Conservation (phyloP, 2,797 vertebrate genomes). For the Clarias platycephalus region DNA sequence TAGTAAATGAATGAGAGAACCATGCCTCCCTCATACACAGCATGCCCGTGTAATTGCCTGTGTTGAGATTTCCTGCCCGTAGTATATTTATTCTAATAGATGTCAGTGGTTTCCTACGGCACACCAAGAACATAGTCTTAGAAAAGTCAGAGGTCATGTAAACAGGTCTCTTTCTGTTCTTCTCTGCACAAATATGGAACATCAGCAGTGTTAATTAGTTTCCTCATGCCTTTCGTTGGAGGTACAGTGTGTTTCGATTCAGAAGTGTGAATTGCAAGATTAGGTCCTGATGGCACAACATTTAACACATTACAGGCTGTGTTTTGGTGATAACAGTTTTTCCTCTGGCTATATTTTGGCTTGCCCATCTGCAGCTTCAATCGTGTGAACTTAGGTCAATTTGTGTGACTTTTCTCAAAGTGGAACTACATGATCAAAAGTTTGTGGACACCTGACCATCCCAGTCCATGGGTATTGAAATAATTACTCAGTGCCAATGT, state of each 20-base stretch:
- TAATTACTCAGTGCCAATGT: not conserved
- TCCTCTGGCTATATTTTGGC: not conserved
- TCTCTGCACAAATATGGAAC: conserved; percentile 14
- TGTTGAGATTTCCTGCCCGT: not conserved
- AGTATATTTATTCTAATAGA: not conserved
- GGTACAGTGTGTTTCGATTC: not conserved
- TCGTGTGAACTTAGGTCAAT: not conserved
- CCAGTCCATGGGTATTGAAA: not conserved
- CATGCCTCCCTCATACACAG: not conserved
- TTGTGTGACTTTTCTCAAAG: not conserved
- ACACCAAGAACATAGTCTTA: not conserved
- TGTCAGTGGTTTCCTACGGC: not conserved
- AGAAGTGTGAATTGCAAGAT: not conserved
- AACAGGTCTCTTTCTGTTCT: not conserved
- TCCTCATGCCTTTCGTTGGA: not conserved
- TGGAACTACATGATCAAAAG: not conserved
- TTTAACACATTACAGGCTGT: not conserved
- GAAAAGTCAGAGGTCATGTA: conserved; percentile 5
- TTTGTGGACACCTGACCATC: not conserved
- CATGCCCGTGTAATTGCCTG: too few species aligned
- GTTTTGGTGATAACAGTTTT: not conserved
- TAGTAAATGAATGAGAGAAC: not conserved
- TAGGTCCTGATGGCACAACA: not conserved
- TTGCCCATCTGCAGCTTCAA: not conserved
- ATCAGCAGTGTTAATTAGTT: conserved; percentile 18